Percentiles rank a stretch among this genome's conserved stretches.
phyloP scores from a whole-genome alignment of 2,888 invertebrate species.

The Esperia sulphurella region DNA sequence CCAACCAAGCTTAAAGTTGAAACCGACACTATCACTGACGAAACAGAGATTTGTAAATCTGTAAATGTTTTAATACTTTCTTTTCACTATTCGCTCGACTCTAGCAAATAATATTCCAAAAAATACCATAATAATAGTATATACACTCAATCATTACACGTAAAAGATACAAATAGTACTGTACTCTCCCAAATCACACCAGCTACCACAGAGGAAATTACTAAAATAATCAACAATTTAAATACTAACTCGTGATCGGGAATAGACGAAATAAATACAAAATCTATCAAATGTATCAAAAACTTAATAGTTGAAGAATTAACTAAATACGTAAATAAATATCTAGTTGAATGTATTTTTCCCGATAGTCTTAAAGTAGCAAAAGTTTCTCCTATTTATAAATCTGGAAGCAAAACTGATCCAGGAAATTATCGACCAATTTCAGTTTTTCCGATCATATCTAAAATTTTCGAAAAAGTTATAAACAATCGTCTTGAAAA shows the following conservation, averaged over 20 bases:
- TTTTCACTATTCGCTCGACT: background rate
- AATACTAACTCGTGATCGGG: background rate
- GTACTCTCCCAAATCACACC: background rate
- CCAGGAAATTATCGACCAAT: background rate
- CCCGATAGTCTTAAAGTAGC: background rate
- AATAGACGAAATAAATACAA: background rate
- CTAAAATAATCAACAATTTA: background rate
- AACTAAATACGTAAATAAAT: background rate
- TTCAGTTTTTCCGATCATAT: slow-evolving; percentile 5
- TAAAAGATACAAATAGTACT: no score
- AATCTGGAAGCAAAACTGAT: background rate
- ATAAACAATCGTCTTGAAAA: background rate
- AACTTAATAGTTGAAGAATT: background rate
- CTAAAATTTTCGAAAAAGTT: slow-evolving; percentile 5
- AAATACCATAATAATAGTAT: background rate
- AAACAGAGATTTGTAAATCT: background rate
- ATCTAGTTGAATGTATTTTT: background rate
- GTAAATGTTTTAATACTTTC: background rate
- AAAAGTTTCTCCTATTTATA: background rate
- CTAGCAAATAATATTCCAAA: background rate
- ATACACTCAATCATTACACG: no score
- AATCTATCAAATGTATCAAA: background rate
- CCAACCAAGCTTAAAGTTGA: background rate
- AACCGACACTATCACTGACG: background rate
- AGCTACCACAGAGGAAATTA: background rate